Percentiles rank a stretch among this genome's conserved stretches.
phyloP scores from a whole-genome alignment of 2,888 invertebrate genomes.

The Plebejus anna region DNA sequence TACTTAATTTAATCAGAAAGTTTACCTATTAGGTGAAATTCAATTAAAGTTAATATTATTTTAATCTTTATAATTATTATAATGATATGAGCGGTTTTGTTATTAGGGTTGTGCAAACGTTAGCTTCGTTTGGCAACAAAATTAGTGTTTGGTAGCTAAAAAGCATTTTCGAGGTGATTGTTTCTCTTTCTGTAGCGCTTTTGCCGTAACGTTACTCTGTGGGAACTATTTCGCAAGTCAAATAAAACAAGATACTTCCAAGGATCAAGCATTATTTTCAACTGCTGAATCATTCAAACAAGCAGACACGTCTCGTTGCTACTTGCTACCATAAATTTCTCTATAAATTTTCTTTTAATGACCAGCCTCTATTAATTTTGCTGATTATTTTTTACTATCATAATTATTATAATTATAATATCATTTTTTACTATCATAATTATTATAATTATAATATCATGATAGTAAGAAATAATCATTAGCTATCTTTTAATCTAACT shows the following conservation, averaged over 20 bases:
- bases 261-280: neutral
- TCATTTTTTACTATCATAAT: no score
- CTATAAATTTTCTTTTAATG: neutral
- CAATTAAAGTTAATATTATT: no score
- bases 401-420: no score
- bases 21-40: no score
- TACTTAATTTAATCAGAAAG: no score
- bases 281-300: neutral
- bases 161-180: neutral
- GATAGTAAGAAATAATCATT: no score
- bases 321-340: neutral
- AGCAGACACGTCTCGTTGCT: neutral
- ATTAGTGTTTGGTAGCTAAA: conserved; percentile 14
- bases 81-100: neutral
- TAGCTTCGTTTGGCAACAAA: neutral
- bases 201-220: neutral
- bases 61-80: no score
- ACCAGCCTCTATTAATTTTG: no score
- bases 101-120: neutral
- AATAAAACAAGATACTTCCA: neutral
- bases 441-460: no score
- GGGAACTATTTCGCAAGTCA: conserved; percentile 15
- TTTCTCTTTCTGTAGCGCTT: neutral
- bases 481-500: no score
- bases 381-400: no score